Conservation (phyloP, 2,888 invertebrate species). For the Cloeon dipterum region DNA sequence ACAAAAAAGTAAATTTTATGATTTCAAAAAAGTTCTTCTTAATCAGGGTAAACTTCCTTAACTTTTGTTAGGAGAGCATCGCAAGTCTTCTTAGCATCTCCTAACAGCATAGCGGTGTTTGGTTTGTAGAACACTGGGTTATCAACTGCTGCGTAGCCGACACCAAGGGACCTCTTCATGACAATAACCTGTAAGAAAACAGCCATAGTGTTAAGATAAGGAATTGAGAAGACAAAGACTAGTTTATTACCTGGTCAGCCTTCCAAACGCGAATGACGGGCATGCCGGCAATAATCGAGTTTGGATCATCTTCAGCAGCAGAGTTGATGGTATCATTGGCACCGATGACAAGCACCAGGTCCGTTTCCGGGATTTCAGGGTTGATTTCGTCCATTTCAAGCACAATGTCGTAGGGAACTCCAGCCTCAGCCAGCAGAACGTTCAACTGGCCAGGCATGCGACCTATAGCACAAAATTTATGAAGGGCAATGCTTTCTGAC, state of each 20-base stretch:
- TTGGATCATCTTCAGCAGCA: slow-evolving; percentile 74
- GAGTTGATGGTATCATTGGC: slow-evolving; percentile 85
- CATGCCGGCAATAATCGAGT: slow-evolving; percentile 83
- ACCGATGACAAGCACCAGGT: slow-evolving; percentile 64
- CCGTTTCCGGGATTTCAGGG: slow-evolving; percentile 62
- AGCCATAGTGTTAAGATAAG: slow-evolving; percentile 2
- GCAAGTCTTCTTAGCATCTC: slow-evolving; percentile 80
- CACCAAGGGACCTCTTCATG: slow-evolving; percentile 74
- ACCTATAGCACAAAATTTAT: slow-evolving; percentile 22
- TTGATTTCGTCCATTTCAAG: slow-evolving; percentile 87
- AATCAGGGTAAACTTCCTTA: slow-evolving; percentile 14
- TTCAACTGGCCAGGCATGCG: slow-evolving; percentile 85
- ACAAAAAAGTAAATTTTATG: no score
- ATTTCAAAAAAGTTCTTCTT: no score
- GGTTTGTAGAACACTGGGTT: slow-evolving; percentile 81
- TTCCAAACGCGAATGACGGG: slow-evolving; percentile 77
- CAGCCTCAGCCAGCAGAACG: slow-evolving; percentile 77
- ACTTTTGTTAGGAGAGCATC: slow-evolving; percentile 53
- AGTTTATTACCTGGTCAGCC: slow-evolving; percentile 43
- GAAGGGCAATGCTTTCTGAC: neutral
- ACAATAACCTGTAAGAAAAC: slow-evolving; percentile 41
- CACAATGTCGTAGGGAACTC: slow-evolving; percentile 78
- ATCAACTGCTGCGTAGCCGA: slow-evolving; percentile 78
- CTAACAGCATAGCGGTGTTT: slow-evolving; percentile 68
- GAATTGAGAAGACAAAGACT: neutral